Base-by-base conservation (phyloP, 37 sponge, comb jelly and placozoan genomes). In the Ianthella basta region DNA sequence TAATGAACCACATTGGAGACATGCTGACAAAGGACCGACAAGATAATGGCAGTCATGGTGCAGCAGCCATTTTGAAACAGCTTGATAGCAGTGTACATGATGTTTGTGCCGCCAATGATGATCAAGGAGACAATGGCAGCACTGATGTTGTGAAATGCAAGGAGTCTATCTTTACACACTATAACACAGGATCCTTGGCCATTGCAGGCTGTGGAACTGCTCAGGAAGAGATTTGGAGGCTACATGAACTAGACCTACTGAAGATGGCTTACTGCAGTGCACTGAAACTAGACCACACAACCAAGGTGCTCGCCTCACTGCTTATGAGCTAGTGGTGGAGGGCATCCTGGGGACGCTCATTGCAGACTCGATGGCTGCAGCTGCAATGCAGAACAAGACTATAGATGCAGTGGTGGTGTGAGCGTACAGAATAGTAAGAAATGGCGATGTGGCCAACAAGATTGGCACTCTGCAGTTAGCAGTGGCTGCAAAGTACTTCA, bases 401-500 rank as follows among this genome's bases (percentile, higher is more conserved):
- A 41, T 89, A 0, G 56, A 67, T 36, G 89, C 90, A 41, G 87
- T 94, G 16, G 80, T 94, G 4, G 92, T 91, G 10, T 92, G 95
- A 2, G 95, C 95, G 56, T 92, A 94, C 56, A 36, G 95, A 33
- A 61, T 94, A 21, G 91, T 72, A 10, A 34, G 82, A 39, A 94
- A 94, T 79, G 95, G 95, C 24, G 95, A 94, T 60, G 92, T 88
- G 12, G 95, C 95, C 36, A 94, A 94, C 63, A 94, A 94, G 81
- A 94, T 94, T 44, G 95, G 95, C 0, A 94, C 95, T 15, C 91
- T 84, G 37, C 90, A 86, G 57, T 84, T 94, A 8, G 95, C 95
- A 1, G 61, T 94, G 50, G 85, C 80, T 10, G 95, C 95, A 1
- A 60, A 79, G 53, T 59, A 94, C 33, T 89, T 91, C 70, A 67